Evolutionary conservation across 2,888 invertebrate species (phyloP).

Genomic region (Trachelus troglodyta): DNA sequence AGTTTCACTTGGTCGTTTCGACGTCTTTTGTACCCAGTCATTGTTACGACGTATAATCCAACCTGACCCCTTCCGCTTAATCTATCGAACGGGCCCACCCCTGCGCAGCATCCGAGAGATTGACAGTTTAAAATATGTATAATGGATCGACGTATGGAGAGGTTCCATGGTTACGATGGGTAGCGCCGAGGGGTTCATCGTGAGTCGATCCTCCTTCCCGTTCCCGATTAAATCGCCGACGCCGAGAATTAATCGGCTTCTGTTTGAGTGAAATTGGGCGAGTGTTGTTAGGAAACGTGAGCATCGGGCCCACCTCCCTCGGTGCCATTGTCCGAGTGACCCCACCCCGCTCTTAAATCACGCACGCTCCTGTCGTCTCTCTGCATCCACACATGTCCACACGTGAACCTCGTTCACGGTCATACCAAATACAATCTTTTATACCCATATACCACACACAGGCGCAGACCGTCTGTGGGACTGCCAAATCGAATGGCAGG

Average conservation of each 20-base stretch:
- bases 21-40: constrained; percentile 54
- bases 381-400: constrained; percentile 1
- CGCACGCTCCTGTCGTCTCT: constrained; percentile 18
- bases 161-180: background rate
- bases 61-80: constrained; percentile 56
- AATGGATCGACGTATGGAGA: constrained; percentile 53
- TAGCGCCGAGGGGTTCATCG: background rate
- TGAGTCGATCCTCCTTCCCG: constrained; percentile 5
- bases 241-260: constrained; percentile 66
- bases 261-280: constrained; percentile 53
- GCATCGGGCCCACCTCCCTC: constrained; percentile 41
- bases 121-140: constrained; percentile 67
- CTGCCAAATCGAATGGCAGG: background rate
- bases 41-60: constrained; percentile 53
- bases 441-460: background rate
- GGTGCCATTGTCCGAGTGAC: constrained; percentile 25
- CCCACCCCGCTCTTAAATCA: constrained; percentile 37
- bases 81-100: constrained; percentile 41
- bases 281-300: constrained; percentile 62
- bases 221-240: constrained; percentile 60
- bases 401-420: constrained; percentile 2
- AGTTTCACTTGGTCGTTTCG: background rate
- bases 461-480: background rate
- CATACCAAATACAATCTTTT: background rate
- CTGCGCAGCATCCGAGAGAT: constrained; percentile 53